Conservation (phyloP, 2,888 invertebrate species). For the Thereva unica region DNA sequence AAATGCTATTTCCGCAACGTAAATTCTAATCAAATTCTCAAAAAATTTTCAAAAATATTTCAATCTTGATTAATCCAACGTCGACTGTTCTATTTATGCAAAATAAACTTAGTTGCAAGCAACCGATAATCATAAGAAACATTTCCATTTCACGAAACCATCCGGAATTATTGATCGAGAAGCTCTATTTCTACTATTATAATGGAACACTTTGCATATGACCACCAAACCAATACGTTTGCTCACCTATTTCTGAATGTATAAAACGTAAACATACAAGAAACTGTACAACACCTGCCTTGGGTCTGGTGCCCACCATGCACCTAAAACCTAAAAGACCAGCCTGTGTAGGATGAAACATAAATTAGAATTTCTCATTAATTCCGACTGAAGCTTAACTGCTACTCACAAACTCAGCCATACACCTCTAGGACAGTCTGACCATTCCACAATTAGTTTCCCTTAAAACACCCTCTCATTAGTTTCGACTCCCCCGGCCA, state of each 20-base stretch:
- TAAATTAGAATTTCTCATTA: slow-evolving; percentile 44
- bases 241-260: slow-evolving; percentile 32
- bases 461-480: slow-evolving; percentile 43
- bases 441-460: slow-evolving; percentile 43
- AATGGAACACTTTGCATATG: slow-evolving; percentile 40
- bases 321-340: slow-evolving; percentile 28
- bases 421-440: slow-evolving; percentile 41
- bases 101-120: too few species aligned
- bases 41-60: too few species aligned
- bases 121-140: too few species aligned
- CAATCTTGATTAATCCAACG: too few species aligned
- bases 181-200: slow-evolving; percentile 32
- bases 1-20: too few species aligned
- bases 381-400: slow-evolving; percentile 42
- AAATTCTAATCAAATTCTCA: too few species aligned
- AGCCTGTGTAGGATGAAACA: slow-evolving; percentile 40
- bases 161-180: slow-evolving; percentile 39
- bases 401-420: slow-evolving; percentile 41
- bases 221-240: slow-evolving; percentile 40
- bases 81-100: too few species aligned
- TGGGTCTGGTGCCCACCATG: slow-evolving; percentile 1
- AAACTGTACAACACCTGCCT: slow-evolving; percentile 30
- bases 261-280: slow-evolving; percentile 34
- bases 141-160: background rate
- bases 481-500: slow-evolving; percentile 38